Conservation (phyloP, 2,797 vertebrate species). For the Thalassophryne amazonica region DNA sequence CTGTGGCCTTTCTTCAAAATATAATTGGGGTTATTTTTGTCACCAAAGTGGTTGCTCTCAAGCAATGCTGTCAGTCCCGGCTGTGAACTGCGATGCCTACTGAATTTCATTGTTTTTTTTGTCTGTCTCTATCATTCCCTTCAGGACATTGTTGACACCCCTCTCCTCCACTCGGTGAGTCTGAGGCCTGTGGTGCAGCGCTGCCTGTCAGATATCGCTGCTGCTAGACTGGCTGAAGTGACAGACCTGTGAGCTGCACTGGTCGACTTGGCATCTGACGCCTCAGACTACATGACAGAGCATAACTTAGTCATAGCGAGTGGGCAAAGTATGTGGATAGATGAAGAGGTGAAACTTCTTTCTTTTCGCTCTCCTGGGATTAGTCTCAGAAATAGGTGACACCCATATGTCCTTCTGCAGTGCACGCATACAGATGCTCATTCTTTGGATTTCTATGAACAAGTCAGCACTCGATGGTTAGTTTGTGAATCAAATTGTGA, state of each 20-base stretch:
- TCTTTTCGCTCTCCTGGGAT: slow-evolving; percentile 8
- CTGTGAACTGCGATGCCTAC: slow-evolving; percentile 72
- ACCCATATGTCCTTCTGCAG: slow-evolving; percentile 14
- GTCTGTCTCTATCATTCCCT: slow-evolving; percentile 53
- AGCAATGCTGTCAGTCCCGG: slow-evolving; percentile 74
- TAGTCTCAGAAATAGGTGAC: slow-evolving; percentile 25
- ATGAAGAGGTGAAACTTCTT: slow-evolving; percentile 44
- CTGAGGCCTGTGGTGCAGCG: slow-evolving; percentile 81
- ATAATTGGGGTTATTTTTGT: slow-evolving; percentile 81
- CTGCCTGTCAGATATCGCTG: slow-evolving; percentile 86
- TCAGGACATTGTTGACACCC: slow-evolving; percentile 86
- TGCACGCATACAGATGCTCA: no score
- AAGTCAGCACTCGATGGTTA: no score
- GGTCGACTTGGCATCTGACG: slow-evolving; percentile 88
- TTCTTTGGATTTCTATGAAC: no score
- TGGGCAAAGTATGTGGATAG: slow-evolving; percentile 83
- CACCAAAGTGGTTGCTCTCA: slow-evolving; percentile 70
- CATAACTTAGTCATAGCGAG: slow-evolving; percentile 92
- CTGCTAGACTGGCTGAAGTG: slow-evolving; percentile 85
- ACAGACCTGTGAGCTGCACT: slow-evolving; percentile 87
- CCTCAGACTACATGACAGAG: slow-evolving; percentile 87
- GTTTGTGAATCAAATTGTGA: no score
- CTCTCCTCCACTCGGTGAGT: slow-evolving; percentile 83
- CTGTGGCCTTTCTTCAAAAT: slow-evolving; percentile 58
- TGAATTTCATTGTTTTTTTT: slow-evolving; percentile 63